phyloP scores from a whole-genome alignment of 1,140 invertebrate species.

The Mycetomoellerius zeteki region DNA sequence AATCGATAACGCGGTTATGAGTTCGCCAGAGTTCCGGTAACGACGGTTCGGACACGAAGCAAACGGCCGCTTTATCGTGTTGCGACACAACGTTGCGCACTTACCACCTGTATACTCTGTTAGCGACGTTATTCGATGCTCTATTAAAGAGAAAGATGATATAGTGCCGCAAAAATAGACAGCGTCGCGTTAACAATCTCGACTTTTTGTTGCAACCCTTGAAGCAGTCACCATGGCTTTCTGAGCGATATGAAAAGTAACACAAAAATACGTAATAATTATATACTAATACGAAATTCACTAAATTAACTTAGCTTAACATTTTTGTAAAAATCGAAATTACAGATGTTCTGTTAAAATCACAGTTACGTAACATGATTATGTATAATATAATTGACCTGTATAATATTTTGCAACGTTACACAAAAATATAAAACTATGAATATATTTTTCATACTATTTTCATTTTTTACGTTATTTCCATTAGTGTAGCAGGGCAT shows the following conservation, averaged over 20 bases:
- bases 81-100: conserved; percentile 12
- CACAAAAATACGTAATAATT: background rate
- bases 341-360: background rate
- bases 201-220: conserved; percentile 19
- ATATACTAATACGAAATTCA: background rate
- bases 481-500: background rate
- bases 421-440: conserved; percentile 3
- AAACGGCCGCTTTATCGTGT: conserved; percentile 31
- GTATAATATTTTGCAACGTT: background rate
- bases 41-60: conserved; percentile 23
- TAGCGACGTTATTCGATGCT: conserved; percentile 29
- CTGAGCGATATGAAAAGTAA: background rate
- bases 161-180: conserved; percentile 34
- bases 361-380: background rate
- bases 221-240: background rate
- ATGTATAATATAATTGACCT: background rate
- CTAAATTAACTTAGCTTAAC: background rate
- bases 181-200: conserved; percentile 14
- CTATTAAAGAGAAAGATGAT: conserved; percentile 45
- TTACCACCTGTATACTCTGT: conserved; percentile 45
- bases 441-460: background rate
- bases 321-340: background rate
- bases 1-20: conserved; percentile 68
- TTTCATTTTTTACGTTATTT: background rate
- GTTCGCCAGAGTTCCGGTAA: conserved; percentile 10